Evolutionary conservation across 2,888 invertebrate genomes (phyloP).

Genomic region (Pachliopta kotzebuea): DNA sequence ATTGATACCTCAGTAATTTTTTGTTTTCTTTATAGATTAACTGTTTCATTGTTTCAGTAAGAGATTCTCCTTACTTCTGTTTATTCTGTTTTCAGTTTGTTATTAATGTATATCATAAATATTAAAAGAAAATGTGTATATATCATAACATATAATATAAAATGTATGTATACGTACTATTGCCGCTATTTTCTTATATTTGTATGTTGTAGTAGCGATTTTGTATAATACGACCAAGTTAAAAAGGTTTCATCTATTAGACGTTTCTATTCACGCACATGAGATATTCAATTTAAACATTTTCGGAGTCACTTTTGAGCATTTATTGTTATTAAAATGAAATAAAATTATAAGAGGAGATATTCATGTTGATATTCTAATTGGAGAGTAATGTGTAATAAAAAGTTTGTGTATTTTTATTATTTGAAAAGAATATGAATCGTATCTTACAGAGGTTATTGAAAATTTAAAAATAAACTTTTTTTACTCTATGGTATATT

Average conservation of each 20-base stretch:
- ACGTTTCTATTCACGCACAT: slow-evolving; percentile 56
- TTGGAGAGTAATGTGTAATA: neutral
- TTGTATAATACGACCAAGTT: slow-evolving; percentile 60
- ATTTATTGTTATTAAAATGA: neutral
- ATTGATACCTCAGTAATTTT: slow-evolving; percentile 68
- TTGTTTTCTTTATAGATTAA: slow-evolving; percentile 50
- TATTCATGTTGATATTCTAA: neutral
- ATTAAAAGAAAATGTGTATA: slow-evolving; percentile 47
- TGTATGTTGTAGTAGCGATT: slow-evolving; percentile 48
- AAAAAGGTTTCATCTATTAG: slow-evolving; percentile 42
- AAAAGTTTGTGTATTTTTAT: neutral
- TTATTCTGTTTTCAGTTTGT: slow-evolving; percentile 28
- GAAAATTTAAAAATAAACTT: slow-evolving; percentile 25
- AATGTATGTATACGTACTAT: slow-evolving; percentile 61
- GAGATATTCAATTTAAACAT: slow-evolving; percentile 1
- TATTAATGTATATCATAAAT: slow-evolving; percentile 41
- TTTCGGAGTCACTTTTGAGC: neutral
- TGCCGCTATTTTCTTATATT: slow-evolving; percentile 74
- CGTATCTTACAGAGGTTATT: neutral
- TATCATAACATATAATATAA: slow-evolving; percentile 48
- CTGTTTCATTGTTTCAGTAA: slow-evolving; percentile 44
- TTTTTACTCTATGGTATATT: slow-evolving; percentile 66
- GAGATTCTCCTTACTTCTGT: slow-evolving; percentile 27
- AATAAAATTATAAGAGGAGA: neutral
- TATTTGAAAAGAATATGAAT: neutral